Base-by-base conservation (phyloP, 1,140 invertebrate genomes). In the Charaxes varanes region DNA sequence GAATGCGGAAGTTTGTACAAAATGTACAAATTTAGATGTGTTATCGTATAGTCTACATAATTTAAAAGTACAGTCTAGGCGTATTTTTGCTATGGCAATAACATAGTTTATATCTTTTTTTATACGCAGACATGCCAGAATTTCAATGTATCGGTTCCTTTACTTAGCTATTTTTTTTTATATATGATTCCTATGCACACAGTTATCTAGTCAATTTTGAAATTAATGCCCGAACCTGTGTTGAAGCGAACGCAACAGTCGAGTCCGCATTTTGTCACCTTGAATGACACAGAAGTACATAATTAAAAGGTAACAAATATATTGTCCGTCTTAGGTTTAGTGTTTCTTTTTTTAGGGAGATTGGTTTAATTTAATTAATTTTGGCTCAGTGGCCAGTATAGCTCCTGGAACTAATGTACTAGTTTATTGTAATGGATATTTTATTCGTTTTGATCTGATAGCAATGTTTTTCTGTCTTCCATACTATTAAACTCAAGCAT, bases 171-270 rank as follows among this genome's bases (percentile, higher is more conserved):
- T 78, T 72, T 52, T 52, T 46, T 44, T 56, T 76, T 79, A 76
- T 68, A 63, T 72, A 79, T 67, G 76, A 77, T 80, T 83, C 79
- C 79, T 83, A 80, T 77, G 71, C 79, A 83, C 76, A 70, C 76
- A 83, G 74, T 67, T 73, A 78, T 83, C 79, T 83, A 83, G 79
- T 83, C 79, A 83, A 83, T 80, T 79, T 73, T 80, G 73, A 80
- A 83, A 80, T 79, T 80, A 78, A 65, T 66, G 64, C 62, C 70
- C 64, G 55, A 66, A 47, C 64, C 65, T 65, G 71, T 63, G 67
- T 69, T 66, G 40, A 59, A 53, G 54, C 53, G 54, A 54, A 43
- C 51, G 66, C 63, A 52, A 62, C 53, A 50, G 46, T 71, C 50
- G 59, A 73, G 56, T 68, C 64, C 64, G 57, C 61, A 64, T 37